Base-by-base conservation (phyloP, 2,113 vertebrate species). In the Perca flavescens region DNA sequence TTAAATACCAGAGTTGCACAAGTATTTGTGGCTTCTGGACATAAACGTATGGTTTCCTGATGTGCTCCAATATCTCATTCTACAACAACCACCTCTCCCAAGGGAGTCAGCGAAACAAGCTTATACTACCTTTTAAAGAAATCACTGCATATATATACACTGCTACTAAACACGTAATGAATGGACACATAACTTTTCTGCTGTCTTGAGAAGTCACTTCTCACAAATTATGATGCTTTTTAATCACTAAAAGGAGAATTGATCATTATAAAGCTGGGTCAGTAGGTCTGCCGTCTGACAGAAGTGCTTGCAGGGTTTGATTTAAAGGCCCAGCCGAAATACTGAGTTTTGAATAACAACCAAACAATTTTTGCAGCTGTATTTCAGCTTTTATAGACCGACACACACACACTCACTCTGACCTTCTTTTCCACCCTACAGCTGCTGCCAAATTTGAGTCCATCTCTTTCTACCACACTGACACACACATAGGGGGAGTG, bases 401-500 rank as follows among this genome's bases (percentile, higher is more conserved):
- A 61, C 13, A 58, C 69, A 74, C 57, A 82, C 69, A 17, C 34
- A 69, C 36, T 52, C 31, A 65, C 71, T 87, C 81, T 92, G 91
- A 94, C 92, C 92, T 93, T 89, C 70, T 89, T 91, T 85, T 91
- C 82, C 84, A 88, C 81, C 80, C 70, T 74, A 80, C 89, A 90
- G 89, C 91, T 91, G 91, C 87, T 92, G 89, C 88, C 90, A 91
- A 87, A 89, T 84, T 85, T 79, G 61, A 90, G 74, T 79, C 82
- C 81, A 83, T 93, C 87, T 80, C 77, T 88, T 57, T 74, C 50
- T 78, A 77, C 79, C 82, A 86, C 65, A 72, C 57, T 17, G 43
- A 80, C 66, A 85, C 60, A 83, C 43, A 66, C 16, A 78, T n/a
- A 75, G 69, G 65, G 34, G 34, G 34, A 0, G 5, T 0, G 34